Evolutionary conservation across 2,888 invertebrate species (phyloP), one percentile per base, ranked within the genome.

Genomic region (Ephialtes manifestator): DNA sequence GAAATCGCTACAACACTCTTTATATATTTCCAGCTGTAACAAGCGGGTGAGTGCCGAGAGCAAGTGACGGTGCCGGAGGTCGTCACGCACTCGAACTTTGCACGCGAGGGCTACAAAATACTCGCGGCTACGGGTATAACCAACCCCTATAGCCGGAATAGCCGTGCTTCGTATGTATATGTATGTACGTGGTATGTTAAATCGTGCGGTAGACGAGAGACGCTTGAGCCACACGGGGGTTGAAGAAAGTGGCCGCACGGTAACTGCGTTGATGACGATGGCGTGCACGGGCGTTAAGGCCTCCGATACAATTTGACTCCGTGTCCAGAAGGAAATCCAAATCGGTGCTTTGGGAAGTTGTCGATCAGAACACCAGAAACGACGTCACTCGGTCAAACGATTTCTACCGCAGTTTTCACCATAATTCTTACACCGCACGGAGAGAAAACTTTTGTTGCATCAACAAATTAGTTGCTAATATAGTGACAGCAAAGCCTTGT

Each of bases 21-120:
- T 65, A 78, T 71, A 63, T 63, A 53, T 24, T 7, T 55, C 35
- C 70, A 24, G 72, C 75, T 81, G 53, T 58, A 75, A 82, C 71
- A 53, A 76, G 65, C 20, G 55, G 20, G 60, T 53, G 74, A 71
- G 24, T 48, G 78, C 53, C 72, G 68, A 79, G 80, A 76, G 60
- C 74, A 84, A 81, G 65, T 84, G 86, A 77, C 63, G 65, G 65
- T 68, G 68, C 51, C 46, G 70, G 82, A 83, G 83, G 83, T 86
- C 83, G 86, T 87, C 87, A 87, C 87, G 87, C 87, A 87, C 87
- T 87, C 82, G 87, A 86, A 78, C 75, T 58, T 76, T 70, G 76
- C 84, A 87, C 85, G 85, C 85, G 72, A 85, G 53, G 80, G 67
- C 68, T 77, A 79, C 83, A 80, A 77, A 83, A 85, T 65, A 83